Evolutionary conservation across 1,140 invertebrate genomes (phyloP), one percentile per base, ranked within the genome.

Genomic region (Homarus americanus): DNA sequence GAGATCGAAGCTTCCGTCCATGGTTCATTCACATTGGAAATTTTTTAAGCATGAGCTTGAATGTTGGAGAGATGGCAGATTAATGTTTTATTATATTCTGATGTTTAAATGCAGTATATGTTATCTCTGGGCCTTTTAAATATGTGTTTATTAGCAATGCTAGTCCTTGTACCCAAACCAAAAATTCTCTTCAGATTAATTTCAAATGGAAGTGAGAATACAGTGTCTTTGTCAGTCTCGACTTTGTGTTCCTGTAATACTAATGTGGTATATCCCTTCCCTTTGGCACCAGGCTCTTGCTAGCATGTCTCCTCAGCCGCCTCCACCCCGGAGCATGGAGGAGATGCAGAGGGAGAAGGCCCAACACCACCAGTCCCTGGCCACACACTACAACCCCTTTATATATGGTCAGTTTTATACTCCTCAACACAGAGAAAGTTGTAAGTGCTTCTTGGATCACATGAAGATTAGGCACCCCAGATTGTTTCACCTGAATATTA

Each of bases 391-490:
- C 40, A 92, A 92, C 17, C 87, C 89, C 28, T 76, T 87, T 44
- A 88, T 92, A 44, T 83, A 92, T 66, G 90, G 91, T 82, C 93
- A 93, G 93, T 0, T 96, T 96, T 92, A 98, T 94, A 5, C 12
- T 9, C 44, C 17, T 10, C 44, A n/a, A n/a, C n/a, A n/a, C n/a
- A n/a, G n/a, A n/a, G n/a, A n/a, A n/a, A n/a, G n/a, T n/a, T n/a
- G n/a, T n/a, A n/a, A n/a, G n/a, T n/a, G n/a, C n/a, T n/a, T n/a
- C n/a, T n/a, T n/a, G n/a, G n/a, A n/a, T n/a, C n/a, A n/a, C n/a
- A n/a, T n/a, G n/a, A n/a, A n/a, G n/a, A n/a, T n/a, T n/a, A n/a
- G n/a, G n/a, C n/a, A n/a, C n/a, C n/a, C n/a, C n/a, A n/a, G n/a
- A n/a, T n/a, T n/a, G n/a, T n/a, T n/a, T n/a, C n/a, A n/a, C n/a